Evolutionary conservation across 92 coral and sea anemone species (phyloP), one percentile per base, ranked within the genome.

Genomic region (Anthopleura xanthogrammica): DNA sequence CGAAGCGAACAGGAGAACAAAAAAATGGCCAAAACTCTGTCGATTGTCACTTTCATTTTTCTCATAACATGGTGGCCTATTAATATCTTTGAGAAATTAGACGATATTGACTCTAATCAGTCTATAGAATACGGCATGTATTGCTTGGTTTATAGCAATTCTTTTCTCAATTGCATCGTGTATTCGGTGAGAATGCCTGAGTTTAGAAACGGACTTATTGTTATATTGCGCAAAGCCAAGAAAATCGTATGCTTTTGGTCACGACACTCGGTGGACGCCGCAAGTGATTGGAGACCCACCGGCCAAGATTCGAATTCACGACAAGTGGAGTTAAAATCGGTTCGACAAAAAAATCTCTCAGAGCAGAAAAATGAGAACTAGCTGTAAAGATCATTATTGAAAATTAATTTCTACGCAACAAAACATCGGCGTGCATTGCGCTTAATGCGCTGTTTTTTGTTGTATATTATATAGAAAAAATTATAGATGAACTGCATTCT

Each of bases 101-200:
- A 68, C 36, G 43, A 36, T 13, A 12, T 0, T 36, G 74, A 16
- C 46, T 36, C 74, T 8, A 36, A 68, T 36, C 40, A 10, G 42
- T 68, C 74, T 0, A 13, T 68, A 10, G 74, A 68, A 68, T 24
- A 68, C 74, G 42, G 74, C 74, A 36, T 68, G 42, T 68, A 68
- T 12, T 68, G 16, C 13, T 5, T 68, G 43, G 46, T 68, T 23
- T 68, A 68, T 5, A 68, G 74, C 74, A 68, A 68, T 13, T 68
- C 74, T 5, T 68, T 68, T 13, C 46, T 68, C 36, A 68, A 68
- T 13, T 68, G 74, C 42, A 68, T 68, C 5, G 74, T 68, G 13
- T 68, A 68, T 68, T 68, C 74, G 10, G 74, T 68, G 43, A 68
- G 74, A 13, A 68, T 68, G 42, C 74, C 46, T 36, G 74, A 68